Evolutionary conservation across 1,140 invertebrate species (phyloP).

Genomic region (Neuroterus valhalla): DNA sequence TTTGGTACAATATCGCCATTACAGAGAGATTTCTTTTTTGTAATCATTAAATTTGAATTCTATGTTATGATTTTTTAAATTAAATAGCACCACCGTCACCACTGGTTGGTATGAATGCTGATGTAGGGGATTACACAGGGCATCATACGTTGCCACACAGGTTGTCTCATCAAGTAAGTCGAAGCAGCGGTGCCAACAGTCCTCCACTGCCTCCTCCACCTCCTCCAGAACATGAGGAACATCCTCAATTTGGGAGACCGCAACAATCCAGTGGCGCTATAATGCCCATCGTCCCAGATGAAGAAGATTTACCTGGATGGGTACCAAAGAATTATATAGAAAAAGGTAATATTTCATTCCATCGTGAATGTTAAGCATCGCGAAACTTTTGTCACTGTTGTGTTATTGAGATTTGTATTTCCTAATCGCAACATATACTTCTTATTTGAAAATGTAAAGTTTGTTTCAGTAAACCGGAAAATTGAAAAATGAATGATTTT

Average conservation of each 20-base stretch:
- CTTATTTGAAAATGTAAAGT: too few relatives aligned
- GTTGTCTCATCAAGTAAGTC: constrained; percentile 77
- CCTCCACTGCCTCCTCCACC: constrained; percentile 91
- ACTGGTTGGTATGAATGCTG: constrained; percentile 78
- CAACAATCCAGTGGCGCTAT: constrained; percentile 76
- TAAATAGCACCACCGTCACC: constrained; percentile 85
- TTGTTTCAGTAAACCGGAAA: too few relatives aligned
- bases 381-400: not conserved
- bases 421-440: too few relatives aligned
- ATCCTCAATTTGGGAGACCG: constrained; percentile 83
- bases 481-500: too few relatives aligned
- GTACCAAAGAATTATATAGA: constrained; percentile 98
- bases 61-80: constrained; percentile 32
- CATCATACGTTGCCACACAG: constrained; percentile 78
- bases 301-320: constrained; percentile 90
- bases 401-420: constrained; percentile 28
- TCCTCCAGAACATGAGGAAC: constrained; percentile 78
- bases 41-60: constrained; percentile 4
- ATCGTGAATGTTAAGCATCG: not conserved
- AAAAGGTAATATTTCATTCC: constrained; percentile 82
- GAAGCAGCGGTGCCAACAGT: constrained; percentile 75
- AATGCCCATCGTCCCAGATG: constrained; percentile 89
- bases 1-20: too few relatives aligned
- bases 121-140: constrained; percentile 73
- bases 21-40: not conserved